These are phyloP conservation scores for Caerostris extrusa DNA, from an alignment of 1,140 invertebrate genomes.

Conservation along the genomic window DNA sequence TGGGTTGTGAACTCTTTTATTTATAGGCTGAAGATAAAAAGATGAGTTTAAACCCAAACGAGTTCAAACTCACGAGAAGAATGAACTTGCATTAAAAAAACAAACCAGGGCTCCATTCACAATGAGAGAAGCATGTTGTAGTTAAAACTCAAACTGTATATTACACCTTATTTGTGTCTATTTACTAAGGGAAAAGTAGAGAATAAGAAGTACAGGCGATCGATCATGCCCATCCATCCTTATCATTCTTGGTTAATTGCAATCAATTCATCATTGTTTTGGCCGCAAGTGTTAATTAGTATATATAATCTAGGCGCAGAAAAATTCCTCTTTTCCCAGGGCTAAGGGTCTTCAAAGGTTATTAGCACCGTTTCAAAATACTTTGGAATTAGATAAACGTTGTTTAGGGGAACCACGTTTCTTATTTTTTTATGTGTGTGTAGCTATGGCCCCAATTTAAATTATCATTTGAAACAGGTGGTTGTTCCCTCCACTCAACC, in stretches of 20 bases:
- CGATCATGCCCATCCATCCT: constrained; percentile 56
- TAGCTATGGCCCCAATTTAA: constrained; percentile 10
- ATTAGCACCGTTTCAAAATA: constrained; percentile 47
- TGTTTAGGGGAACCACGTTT: neutral
- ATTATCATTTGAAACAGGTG: constrained; percentile 9
- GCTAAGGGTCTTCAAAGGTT: constrained; percentile 55
- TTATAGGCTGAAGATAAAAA: neutral
- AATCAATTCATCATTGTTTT: constrained; percentile 76
- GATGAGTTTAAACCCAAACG: neutral
- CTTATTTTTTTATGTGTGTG: neutral
- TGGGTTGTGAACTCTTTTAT: neutral
- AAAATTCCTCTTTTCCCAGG: constrained; percentile 64
- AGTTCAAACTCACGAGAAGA: neutral
- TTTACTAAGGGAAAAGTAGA: constrained; percentile 49
- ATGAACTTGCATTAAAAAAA: neutral
- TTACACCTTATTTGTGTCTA: constrained; percentile 71
- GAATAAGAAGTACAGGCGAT: constrained; percentile 51
- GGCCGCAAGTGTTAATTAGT: constrained; percentile 75
- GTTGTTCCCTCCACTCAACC: neutral
- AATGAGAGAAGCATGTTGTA: constrained; percentile 1
- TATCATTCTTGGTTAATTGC: constrained; percentile 75
- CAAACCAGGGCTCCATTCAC: neutral
- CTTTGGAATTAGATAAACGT: constrained; percentile 27
- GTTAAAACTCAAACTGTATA: constrained; percentile 22
- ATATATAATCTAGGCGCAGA: constrained; percentile 54